Evolutionary conservation across 1,140 invertebrate genomes (phyloP).

Genomic region (Trissolcus basalis): DNA sequence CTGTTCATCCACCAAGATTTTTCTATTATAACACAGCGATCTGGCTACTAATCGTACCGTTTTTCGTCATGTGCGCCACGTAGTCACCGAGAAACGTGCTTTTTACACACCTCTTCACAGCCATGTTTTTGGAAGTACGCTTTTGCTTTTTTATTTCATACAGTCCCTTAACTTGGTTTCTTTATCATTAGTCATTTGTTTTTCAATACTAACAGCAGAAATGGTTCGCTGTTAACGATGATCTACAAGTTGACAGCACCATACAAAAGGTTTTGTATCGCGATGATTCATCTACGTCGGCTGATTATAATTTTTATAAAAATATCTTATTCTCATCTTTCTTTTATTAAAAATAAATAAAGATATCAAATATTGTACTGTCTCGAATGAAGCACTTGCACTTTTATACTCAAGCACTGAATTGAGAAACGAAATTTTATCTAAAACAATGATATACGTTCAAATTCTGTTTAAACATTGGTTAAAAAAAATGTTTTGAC

Average conservation of each 20-base stretch:
- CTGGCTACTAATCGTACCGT: slow-evolving; percentile 67
- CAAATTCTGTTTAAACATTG: no score
- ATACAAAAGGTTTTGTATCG: background rate
- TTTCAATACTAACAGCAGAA: slow-evolving; percentile 57
- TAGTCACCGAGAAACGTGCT: slow-evolving; percentile 52
- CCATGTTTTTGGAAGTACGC: slow-evolving; percentile 77
- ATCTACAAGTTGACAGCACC: background rate
- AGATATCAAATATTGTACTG: no score
- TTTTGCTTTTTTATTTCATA: slow-evolving; percentile 69
- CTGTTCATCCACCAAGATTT: slow-evolving; percentile 44
- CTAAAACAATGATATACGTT: no score
- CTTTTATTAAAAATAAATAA: no score
- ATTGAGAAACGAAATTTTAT: no score
- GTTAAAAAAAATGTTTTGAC: no score
- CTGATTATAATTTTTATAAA: background rate
- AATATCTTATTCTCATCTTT: no score
- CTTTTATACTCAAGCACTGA: no score
- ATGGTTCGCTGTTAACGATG: slow-evolving; percentile 11
- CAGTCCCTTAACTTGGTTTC: slow-evolving; percentile 1
- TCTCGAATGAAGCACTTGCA: no score
- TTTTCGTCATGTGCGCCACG: slow-evolving; percentile 45
- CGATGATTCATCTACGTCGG: background rate
- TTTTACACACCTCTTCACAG: slow-evolving; percentile 66
- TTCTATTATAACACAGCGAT: slow-evolving; percentile 54
- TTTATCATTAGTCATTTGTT: slow-evolving; percentile 2